Percentiles rank a stretch among this genome's conserved stretches.
These are phyloP conservation scores for Silurus lanzhouensis DNA, from an alignment of 2,797 vertebrate genomes.

Conservation along the genomic window DNA sequence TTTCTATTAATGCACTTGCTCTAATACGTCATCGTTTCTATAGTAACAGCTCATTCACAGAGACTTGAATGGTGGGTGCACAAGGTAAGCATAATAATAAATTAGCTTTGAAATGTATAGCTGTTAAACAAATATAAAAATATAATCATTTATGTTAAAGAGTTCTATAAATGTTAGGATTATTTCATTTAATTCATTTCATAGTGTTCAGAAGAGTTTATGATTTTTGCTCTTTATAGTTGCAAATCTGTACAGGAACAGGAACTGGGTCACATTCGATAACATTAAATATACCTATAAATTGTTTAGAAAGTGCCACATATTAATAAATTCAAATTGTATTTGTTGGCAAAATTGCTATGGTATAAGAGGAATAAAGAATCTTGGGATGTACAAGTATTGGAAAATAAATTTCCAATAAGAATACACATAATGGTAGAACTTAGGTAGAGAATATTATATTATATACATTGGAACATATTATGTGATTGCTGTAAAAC, in stretches of 20 bases:
- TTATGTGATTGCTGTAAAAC: background rate
- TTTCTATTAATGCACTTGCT: background rate
- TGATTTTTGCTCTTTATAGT: too few species aligned
- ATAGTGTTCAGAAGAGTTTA: too few species aligned
- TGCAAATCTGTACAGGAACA: background rate
- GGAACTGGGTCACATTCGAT: background rate
- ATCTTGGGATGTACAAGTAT: background rate
- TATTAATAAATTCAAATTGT: background rate
- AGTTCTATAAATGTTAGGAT: background rate
- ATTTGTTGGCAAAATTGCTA: background rate
- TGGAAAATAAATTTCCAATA: background rate
- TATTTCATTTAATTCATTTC: background rate
- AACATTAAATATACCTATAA: background rate
- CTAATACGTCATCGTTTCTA: conserved; percentile 4
- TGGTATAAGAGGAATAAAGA: background rate
- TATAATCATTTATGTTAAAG: background rate
- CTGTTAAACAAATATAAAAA: background rate
- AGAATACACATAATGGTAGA: background rate
- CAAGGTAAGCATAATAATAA: background rate
- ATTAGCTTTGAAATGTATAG: background rate
- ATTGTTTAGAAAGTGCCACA: background rate
- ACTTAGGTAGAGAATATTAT: background rate
- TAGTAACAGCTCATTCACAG: conserved; percentile 14
- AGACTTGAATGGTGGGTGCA: background rate
- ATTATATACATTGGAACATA: background rate